phyloP scores from a whole-genome alignment of 2,113 vertebrate genomes.

The Sylvia atricapilla region DNA sequence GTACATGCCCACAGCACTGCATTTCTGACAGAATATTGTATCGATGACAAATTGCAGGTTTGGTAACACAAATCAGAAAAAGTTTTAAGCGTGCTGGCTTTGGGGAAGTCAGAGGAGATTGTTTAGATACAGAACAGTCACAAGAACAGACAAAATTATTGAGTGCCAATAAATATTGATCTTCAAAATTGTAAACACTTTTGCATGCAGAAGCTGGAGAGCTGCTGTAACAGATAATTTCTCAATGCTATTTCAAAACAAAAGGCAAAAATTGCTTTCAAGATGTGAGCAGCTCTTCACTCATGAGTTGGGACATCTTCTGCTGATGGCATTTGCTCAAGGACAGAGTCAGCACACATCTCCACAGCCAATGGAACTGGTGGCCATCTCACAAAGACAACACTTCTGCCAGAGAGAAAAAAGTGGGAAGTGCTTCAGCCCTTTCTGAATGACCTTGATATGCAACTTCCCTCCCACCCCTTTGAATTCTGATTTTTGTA shows the following conservation, averaged over 20 bases:
- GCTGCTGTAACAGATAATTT: background rate
- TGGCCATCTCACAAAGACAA: background rate
- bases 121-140: background rate
- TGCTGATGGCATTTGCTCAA: background rate
- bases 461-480: background rate
- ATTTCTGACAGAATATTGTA: background rate
- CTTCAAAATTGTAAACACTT: background rate
- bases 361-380: accelerated
- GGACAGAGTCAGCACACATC: background rate
- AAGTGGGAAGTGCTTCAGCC: background rate
- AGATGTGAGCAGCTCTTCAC: background rate
- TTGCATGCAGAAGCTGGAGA: background rate
- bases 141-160: background rate
- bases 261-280: background rate
- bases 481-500: background rate
- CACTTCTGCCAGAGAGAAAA: background rate
- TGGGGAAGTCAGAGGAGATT: background rate
- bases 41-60: background rate
- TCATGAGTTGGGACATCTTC: background rate
- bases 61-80: background rate
- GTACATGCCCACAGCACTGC: background rate
- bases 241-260: background rate
- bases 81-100: background rate
- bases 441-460: background rate
- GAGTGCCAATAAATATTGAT: background rate